Conservation (phyloP, 92 coral and sea anemone genomes). For the Parazoanthus atlanticus region DNA sequence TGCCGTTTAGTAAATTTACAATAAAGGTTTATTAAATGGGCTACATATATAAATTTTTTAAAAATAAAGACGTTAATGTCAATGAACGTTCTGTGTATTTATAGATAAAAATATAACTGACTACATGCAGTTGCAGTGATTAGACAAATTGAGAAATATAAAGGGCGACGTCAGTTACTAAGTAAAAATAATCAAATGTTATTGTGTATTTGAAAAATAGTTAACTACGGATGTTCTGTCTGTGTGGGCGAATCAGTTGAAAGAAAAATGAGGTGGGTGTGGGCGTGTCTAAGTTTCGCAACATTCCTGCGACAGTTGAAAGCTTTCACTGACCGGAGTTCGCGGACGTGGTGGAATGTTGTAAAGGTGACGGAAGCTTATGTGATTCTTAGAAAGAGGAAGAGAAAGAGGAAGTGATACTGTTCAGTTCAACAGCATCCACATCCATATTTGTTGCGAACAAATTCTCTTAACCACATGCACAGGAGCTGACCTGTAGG, state of each 20-base stretch:
- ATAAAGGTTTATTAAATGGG: too few species aligned
- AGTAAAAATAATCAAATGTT: background rate
- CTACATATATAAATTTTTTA: too few species aligned
- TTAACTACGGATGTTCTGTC: background rate
- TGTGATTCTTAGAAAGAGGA: background rate
- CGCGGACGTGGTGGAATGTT: conserved; percentile 38
- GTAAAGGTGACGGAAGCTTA: background rate
- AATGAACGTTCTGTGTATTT: background rate
- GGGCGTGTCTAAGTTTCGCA: conserved; percentile 30
- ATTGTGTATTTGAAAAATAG: background rate
- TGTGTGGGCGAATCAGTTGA: conserved; percentile 22
- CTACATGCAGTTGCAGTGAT: too few species aligned
- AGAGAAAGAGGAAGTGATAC: background rate
- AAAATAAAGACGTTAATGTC: too few species aligned
- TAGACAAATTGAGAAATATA: background rate
- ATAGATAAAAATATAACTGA: too few species aligned
- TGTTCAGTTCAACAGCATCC: background rate
- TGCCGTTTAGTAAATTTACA: background rate
- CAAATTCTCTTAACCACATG: background rate
- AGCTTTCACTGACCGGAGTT: background rate
- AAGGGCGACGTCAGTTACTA: background rate
- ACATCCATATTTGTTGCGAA: background rate
- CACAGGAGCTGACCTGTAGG: background rate
- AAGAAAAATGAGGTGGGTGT: background rate
- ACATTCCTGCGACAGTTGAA: background rate